phyloP scores from a whole-genome alignment of 2,113 vertebrate genomes.

The Lasiurus cinereus region DNA sequence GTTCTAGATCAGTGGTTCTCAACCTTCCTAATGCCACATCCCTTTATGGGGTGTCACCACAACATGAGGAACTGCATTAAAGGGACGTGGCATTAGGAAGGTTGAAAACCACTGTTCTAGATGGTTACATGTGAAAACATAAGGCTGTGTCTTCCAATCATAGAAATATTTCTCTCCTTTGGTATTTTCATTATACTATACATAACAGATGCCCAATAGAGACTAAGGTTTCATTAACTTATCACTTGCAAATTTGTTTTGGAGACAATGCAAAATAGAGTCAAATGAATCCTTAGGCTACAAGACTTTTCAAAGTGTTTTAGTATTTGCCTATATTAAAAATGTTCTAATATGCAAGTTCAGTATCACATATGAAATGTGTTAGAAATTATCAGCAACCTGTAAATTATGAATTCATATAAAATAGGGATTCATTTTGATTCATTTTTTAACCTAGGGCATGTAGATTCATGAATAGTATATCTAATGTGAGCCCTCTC shows the following conservation, averaged over 20 bases:
- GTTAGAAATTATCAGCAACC: not conserved
- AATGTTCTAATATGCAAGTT: not conserved
- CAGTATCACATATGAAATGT: not conserved
- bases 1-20: constrained; percentile 6
- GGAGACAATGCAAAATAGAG: not conserved
- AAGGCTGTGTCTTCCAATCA: not conserved
- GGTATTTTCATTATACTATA: constrained; percentile 40
- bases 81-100: too few species aligned
- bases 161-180: not conserved
- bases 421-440: not conserved
- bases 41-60: too few species aligned
- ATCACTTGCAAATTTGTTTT: constrained; percentile 50
- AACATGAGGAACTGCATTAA: too few species aligned
- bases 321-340: not conserved
- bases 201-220: not conserved
- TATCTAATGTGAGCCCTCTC: constrained; percentile 19
- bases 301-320: not conserved
- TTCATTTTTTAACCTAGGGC: not conserved
- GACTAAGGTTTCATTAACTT: constrained; percentile 50
- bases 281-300: not conserved
- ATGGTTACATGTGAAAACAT: constrained; percentile 57
- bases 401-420: constrained; percentile 42
- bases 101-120: not conserved
- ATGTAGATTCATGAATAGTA: constrained; percentile 29
- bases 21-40: too few species aligned